Percentiles rank a stretch among this genome's conserved stretches.
Evolutionary conservation across 2,797 vertebrate genomes (phyloP).

Genomic region (Telmatherina bonti): DNA sequence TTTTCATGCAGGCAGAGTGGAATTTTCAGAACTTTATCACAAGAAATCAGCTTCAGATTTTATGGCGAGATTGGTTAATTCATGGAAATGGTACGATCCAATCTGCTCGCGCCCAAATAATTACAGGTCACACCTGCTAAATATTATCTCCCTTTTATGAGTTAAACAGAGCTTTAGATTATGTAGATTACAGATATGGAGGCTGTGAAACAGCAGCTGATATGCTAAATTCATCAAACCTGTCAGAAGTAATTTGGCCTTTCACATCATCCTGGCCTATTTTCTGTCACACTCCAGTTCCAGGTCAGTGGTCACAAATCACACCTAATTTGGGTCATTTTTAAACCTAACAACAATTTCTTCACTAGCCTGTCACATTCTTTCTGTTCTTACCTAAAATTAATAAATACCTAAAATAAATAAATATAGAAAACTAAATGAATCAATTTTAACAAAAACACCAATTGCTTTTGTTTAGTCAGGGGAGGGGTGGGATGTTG

Average conservation of each 20-base stretch:
- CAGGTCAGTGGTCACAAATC: constrained; percentile 75
- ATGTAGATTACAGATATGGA: constrained; percentile 33
- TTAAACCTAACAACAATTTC: constrained; percentile 49
- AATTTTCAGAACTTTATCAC: neutral
- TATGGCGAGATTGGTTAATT: constrained; percentile 3
- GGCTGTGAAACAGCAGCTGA: constrained; percentile 54
- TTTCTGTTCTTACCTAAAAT: constrained; percentile 3
- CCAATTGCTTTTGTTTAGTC: neutral
- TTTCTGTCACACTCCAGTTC: constrained; percentile 63
- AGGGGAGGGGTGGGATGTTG: too few relatives aligned
- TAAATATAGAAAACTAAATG: neutral
- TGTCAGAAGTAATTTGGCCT: constrained; percentile 69
- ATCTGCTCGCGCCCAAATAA: constrained; percentile 17
- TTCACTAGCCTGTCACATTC: constrained; percentile 20
- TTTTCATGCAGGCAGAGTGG: neutral
- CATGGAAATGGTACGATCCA: constrained; percentile 8
- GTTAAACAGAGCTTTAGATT: constrained; percentile 40
- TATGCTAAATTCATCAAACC: constrained; percentile 58
- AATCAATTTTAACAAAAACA: too few relatives aligned
- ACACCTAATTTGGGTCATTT: constrained; percentile 66
- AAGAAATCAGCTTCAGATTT: constrained; percentile 1
- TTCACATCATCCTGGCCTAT: constrained; percentile 66
- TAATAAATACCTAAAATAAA: neutral
- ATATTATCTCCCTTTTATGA: neutral
- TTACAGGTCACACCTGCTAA: constrained; percentile 1